phyloP scores from a whole-genome alignment of 2,113 vertebrate species.

The Strix aluco region DNA sequence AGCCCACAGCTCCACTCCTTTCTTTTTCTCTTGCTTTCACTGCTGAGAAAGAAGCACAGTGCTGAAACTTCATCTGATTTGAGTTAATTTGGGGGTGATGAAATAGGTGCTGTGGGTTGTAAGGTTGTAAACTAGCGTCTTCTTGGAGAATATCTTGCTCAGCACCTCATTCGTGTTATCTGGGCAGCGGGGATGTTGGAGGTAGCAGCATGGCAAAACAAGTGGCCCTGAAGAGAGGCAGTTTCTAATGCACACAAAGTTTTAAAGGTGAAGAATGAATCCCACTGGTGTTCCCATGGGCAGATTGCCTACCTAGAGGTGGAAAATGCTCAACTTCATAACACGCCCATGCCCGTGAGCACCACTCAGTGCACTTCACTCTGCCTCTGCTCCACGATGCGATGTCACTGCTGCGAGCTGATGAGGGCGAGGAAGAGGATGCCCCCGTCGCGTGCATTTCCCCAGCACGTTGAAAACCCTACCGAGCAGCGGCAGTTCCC shows the following conservation, averaged over 20 bases:
- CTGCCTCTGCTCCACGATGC: background rate
- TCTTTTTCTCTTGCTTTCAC: background rate
- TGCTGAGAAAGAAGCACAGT: background rate
- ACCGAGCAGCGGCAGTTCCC: background rate
- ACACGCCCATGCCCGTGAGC: accelerated
- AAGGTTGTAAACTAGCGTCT: background rate
- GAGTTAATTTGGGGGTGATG: background rate
- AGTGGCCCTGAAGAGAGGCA: background rate
- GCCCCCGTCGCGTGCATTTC: accelerated
- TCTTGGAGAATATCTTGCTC: background rate
- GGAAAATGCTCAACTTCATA: background rate
- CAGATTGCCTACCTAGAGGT: background rate
- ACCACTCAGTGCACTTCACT: accelerated
- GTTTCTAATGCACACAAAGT: accelerated
- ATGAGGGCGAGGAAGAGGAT: background rate
- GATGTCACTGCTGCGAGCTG: accelerated
- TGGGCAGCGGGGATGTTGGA: accelerated
- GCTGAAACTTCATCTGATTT: background rate
- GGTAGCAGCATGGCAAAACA: background rate
- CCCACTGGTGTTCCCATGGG: accelerated
- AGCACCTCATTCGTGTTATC: background rate
- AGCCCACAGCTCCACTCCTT: background rate
- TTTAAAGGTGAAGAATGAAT: background rate
- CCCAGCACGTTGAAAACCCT: background rate
- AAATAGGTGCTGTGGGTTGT: background rate